A percentile compares a stretch with the other conserved stretches of the same genome.
phyloP scores from a whole-genome alignment of 30 jellyfish, hydroid and myxozoan species.

The Phacellophora camtschatica region DNA sequence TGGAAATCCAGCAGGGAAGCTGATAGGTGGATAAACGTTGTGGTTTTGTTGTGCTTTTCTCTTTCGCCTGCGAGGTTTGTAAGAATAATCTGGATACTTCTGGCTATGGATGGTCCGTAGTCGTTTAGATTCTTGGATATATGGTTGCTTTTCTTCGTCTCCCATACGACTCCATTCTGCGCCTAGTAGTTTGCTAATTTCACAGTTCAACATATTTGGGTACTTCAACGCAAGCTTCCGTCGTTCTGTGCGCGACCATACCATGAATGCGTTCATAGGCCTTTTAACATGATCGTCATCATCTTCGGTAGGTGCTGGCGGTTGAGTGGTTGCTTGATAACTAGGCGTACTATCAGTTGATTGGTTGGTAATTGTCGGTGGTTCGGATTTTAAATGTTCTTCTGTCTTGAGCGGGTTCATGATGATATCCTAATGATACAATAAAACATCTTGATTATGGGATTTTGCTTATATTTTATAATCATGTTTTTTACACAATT shows the following conservation, averaged over 20 bases:
- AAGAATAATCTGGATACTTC: slow-evolving; percentile 96
- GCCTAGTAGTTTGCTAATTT: slow-evolving; percentile 94
- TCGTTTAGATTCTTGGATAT: slow-evolving; percentile 90
- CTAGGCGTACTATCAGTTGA: slow-evolving; percentile 28
- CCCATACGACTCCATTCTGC: slow-evolving; percentile 99
- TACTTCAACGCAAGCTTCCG: slow-evolving; percentile 95
- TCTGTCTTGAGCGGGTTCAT: slow-evolving; percentile 74
- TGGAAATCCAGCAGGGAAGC: slow-evolving; percentile 83
- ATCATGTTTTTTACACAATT: too few relatives aligned
- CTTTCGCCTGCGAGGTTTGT: slow-evolving; percentile 95
- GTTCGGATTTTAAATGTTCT: slow-evolving; percentile 48
- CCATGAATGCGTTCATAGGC: slow-evolving; percentile 99
- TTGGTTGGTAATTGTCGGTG: slow-evolving; percentile 34
- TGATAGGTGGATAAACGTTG: slow-evolving; percentile 85
- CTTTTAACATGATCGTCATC: slow-evolving; percentile 99
- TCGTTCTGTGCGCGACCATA: slow-evolving; percentile 98
- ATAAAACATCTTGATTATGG: too few relatives aligned
- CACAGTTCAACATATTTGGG: slow-evolving; percentile 99
- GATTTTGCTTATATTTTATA: too few relatives aligned
- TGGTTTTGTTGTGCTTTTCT: slow-evolving; percentile 95
- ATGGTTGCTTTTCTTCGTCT: slow-evolving; percentile 94
- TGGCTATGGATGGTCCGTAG: slow-evolving; percentile 96
- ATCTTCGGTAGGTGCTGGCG: slow-evolving; percentile 54
- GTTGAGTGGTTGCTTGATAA: slow-evolving; percentile 40
- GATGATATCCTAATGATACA: too few relatives aligned